Evolutionary conservation across 2,888 invertebrate species (phyloP).

Genomic region (Pachydiplax longipennis): DNA sequence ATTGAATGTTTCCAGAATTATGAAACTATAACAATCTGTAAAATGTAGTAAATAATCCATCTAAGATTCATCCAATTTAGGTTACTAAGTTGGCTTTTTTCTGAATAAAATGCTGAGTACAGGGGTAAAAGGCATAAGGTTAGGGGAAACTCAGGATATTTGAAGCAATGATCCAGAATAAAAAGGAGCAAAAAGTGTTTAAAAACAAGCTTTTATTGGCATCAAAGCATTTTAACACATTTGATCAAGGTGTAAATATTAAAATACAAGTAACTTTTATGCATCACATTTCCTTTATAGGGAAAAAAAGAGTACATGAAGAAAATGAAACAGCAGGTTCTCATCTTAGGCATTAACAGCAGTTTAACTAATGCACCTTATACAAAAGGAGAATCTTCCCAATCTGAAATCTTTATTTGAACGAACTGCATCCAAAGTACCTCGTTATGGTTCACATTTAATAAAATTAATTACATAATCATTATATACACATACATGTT

Average conservation of each 20-base stretch:
- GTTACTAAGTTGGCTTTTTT: no score
- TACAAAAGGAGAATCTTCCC: not conserved
- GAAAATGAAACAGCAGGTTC: slow-evolving; percentile 18
- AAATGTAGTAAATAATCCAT: no score
- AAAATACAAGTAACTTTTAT: slow-evolving; percentile 39
- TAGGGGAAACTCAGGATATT: no score
- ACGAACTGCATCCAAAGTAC: not conserved
- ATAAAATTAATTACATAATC: slow-evolving; percentile 34
- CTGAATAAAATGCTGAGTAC: no score
- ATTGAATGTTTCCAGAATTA: no score
- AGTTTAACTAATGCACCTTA: slow-evolving; percentile 22
- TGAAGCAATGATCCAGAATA: no score
- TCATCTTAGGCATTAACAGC: not conserved
- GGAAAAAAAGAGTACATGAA: slow-evolving; percentile 25
- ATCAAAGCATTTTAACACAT: slow-evolving; percentile 25
- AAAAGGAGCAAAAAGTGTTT: not conserved
- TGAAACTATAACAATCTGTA: no score
- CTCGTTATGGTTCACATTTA: slow-evolving; percentile 5
- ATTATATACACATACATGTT: slow-evolving; percentile 11
- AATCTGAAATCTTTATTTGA: not conserved
- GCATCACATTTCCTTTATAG: slow-evolving; percentile 24
- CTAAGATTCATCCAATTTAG: no score
- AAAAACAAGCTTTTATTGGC: slow-evolving; percentile 40
- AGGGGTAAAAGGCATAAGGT: no score
- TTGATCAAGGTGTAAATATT: slow-evolving; percentile 28